Evolutionary conservation across 2,113 vertebrate genomes (phyloP), one percentile per base, ranked within the genome.

Genomic region (Pteropus alecto): DNA sequence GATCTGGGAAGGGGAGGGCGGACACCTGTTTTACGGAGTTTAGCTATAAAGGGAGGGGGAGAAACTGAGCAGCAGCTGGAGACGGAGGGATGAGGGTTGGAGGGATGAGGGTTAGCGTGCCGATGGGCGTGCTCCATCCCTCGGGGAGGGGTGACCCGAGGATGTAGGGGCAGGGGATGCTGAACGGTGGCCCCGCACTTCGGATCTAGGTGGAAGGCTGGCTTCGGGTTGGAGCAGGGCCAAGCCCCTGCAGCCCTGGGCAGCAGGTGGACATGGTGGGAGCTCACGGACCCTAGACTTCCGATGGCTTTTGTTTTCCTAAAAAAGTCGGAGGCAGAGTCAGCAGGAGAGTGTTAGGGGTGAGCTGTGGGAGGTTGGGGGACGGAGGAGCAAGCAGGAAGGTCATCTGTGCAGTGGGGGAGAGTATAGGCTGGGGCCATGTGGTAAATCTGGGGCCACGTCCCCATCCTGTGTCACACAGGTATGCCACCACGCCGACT

Each of bases 401-500:
- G 8, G 65, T 30, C 14, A 7, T 24, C 35, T 3, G 0, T 43
- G 16, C 10, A 19, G 9, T 6, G 0, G 38, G 19, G 54, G 46
- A n/a, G 67, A 13, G 48, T 1, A 2, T 35, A 28, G 78, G 10
- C 26, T 0, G 21, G 65, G n/a, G 24, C 1, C 2, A 46, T 6
- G 1, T 6, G 43, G 54, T 38, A 26, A 63, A 12, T 30, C 28
- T 0, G 38, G 51, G 63, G 2, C 11, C n/a, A 10, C 3, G n/a
- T 56, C 30, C 13, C 3, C 6, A 1, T 6, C 41, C 77, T 22
- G 38, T 3, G 10, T 18, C 18, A 6, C 76, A 0, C 97, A 99
- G 99, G 99, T 99, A 96, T 99, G 99, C 95, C 99, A 99, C 97
- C 99, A 99, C n/a, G 97, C 98, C 0, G 99, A 99, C 96, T 99